These are phyloP conservation scores for Drosophila buzzatii DNA, from an alignment of 2,888 invertebrate genomes.

Conservation along the genomic window DNA sequence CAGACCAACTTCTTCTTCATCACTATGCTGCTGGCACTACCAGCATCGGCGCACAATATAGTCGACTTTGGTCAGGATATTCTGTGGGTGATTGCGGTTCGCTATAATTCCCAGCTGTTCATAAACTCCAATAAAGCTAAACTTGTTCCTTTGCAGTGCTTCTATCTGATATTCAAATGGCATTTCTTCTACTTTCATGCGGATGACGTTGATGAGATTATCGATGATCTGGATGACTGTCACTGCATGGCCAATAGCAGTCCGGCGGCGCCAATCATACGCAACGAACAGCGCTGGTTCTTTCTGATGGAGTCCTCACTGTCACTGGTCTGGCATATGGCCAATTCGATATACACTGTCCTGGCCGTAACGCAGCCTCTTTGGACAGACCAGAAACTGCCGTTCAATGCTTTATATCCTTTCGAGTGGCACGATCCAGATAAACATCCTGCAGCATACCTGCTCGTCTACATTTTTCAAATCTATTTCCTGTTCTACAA, in stretches of 20 bases:
- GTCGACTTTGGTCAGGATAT: constrained; percentile 44
- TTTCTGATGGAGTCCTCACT: constrained; percentile 23
- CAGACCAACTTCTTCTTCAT: not conserved
- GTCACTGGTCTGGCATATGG: constrained; percentile 23
- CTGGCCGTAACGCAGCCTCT: constrained; percentile 31
- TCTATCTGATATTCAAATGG: constrained; percentile 32
- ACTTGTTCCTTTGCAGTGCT: constrained; percentile 8
- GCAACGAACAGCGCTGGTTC: constrained; percentile 20
- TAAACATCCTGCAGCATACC: constrained; percentile 21
- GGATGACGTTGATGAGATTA: constrained; percentile 38
- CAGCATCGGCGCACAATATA: constrained; percentile 25
- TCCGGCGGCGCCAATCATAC: not conserved
- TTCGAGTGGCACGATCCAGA: constrained; percentile 41
- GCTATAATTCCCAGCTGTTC: not conserved
- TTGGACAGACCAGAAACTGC: constrained; percentile 43
- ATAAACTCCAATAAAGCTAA: rapidly evolving
- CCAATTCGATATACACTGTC: not conserved
- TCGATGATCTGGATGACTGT: constrained; percentile 33
- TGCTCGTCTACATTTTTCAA: constrained; percentile 32
- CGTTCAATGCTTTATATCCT: constrained; percentile 45
- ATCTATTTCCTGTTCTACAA: not conserved
- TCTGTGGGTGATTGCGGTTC: constrained; percentile 31
- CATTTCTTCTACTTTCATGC: constrained; percentile 16
- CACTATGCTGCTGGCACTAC: constrained; percentile 3
- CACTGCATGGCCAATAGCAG: constrained; percentile 6